Percentiles rank a stretch among this genome's conserved stretches.
Evolutionary conservation across 2,113 vertebrate species (phyloP).

Genomic region (Misgurnus mizolepis): DNA sequence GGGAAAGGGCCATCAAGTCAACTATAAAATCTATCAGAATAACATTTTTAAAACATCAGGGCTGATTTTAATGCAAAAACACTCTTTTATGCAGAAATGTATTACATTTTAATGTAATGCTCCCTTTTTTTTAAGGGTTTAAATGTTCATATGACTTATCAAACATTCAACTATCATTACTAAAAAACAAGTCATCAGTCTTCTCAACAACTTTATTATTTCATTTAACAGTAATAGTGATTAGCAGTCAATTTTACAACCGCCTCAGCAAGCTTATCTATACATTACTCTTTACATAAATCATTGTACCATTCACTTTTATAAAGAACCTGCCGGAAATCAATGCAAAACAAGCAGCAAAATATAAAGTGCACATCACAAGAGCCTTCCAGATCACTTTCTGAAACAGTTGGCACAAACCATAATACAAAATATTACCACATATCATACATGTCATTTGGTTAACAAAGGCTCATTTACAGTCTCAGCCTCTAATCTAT

Average conservation of each 20-base stretch:
- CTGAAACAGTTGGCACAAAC: slow-evolving; percentile 37
- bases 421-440: slow-evolving; percentile 17
- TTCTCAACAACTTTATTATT: slow-evolving; percentile 33
- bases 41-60: too few species aligned
- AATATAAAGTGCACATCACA: slow-evolving; percentile 45
- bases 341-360: slow-evolving; percentile 38
- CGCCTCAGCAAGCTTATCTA: slow-evolving; percentile 36
- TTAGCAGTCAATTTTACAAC: slow-evolving; percentile 24
- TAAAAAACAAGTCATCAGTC: background rate
- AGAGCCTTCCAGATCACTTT: slow-evolving; percentile 14
- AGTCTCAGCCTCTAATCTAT: background rate
- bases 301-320: slow-evolving; percentile 2
- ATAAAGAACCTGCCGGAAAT: background rate
- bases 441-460: background rate
- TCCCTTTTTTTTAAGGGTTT: too few species aligned
- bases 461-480: background rate
- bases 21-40: too few species aligned
- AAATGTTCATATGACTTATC: too few species aligned
- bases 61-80: too few species aligned
- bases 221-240: slow-evolving; percentile 17
- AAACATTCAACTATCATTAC: too few species aligned
- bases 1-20: too few species aligned
- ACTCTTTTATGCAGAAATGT: too few species aligned
- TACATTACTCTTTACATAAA: slow-evolving; percentile 25
- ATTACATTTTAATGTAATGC: too few species aligned